Conservation (phyloP, 2,113 vertebrate genomes). For the Pyxicephalus adspersus region DNA sequence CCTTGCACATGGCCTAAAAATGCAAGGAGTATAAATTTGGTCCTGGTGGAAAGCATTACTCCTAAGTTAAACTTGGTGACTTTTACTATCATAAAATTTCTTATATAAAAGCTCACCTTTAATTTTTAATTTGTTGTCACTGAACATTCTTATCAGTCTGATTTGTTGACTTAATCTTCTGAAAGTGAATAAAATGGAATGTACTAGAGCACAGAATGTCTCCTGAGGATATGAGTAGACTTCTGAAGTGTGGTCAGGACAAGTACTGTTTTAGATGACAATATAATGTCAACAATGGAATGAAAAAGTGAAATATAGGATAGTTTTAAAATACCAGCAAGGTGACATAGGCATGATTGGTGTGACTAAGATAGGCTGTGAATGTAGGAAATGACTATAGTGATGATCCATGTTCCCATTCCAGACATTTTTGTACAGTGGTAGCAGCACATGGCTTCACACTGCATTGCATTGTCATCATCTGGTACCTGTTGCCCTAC, state of each 20-base stretch:
- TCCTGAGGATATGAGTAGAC: background rate
- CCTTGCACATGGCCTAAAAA: too few relatives aligned
- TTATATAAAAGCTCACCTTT: too few relatives aligned
- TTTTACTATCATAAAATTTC: too few relatives aligned
- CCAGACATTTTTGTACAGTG: conserved; percentile 12
- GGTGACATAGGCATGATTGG: conserved; percentile 30
- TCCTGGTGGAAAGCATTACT: too few relatives aligned
- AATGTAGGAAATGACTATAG: conserved; percentile 19
- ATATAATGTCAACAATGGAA: conserved; percentile 9
- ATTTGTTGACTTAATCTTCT: too few relatives aligned
- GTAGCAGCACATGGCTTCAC: background rate
- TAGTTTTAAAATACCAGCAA: conserved; percentile 25
- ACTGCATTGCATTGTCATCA: background rate
- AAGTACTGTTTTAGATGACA: conserved; percentile 12
- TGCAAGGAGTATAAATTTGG: too few relatives aligned
- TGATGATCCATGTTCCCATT: conserved; percentile 26
- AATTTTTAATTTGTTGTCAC: too few relatives aligned
- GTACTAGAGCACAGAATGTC: too few relatives aligned
- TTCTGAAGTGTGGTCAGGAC: background rate
- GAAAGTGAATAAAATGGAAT: too few relatives aligned
- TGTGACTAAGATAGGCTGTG: conserved; percentile 26
- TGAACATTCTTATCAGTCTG: too few relatives aligned
- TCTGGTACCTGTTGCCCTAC: background rate
- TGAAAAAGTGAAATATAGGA: conserved; percentile 17
- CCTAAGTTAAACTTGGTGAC: too few relatives aligned